Conservation (phyloP, 2,113 vertebrate genomes). For the Tretioscincus oriximinensis region DNA sequence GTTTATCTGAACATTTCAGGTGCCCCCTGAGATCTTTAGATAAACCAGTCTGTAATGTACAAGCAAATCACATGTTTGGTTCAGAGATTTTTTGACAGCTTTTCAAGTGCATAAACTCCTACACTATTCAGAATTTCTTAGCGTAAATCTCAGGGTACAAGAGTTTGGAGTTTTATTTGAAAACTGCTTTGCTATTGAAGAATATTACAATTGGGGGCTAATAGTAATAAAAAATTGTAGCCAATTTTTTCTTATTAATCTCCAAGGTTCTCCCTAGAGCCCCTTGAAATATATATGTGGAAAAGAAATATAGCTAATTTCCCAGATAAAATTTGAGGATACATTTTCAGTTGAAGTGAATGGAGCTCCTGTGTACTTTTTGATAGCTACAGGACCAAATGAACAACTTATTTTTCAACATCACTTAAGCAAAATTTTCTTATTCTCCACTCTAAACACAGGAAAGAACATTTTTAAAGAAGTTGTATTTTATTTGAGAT, state of each 20-base stretch:
- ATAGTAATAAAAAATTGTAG: not conserved
- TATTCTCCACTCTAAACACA: slow-evolving; percentile 28
- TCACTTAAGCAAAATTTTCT: not conserved
- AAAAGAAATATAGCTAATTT: no score
- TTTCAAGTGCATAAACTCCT: slow-evolving; percentile 58
- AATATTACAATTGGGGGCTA: slow-evolving; percentile 54
- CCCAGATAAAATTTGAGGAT: no score
- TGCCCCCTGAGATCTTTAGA: slow-evolving; percentile 57
- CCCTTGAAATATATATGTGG: no score
- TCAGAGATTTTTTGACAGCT: slow-evolving; percentile 59
- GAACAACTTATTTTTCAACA: no score
- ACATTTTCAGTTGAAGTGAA: no score
- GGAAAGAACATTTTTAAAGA: not conserved
- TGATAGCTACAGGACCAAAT: no score
- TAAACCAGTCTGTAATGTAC: slow-evolving; percentile 59
- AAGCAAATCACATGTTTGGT: slow-evolving; percentile 65
- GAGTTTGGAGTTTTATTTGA: slow-evolving; percentile 54
- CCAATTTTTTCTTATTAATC: not conserved
- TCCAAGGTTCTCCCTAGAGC: no score
- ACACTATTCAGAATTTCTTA: slow-evolving; percentile 62
- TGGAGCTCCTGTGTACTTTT: no score
- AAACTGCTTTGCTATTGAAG: slow-evolving; percentile 59
- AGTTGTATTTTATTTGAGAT: slow-evolving; percentile 44
- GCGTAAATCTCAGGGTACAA: slow-evolving; percentile 58
- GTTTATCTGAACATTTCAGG: slow-evolving; percentile 63